These are phyloP conservation scores for Orchestia grillus DNA, from an alignment of 1,140 invertebrate species.

Conservation along the genomic window DNA sequence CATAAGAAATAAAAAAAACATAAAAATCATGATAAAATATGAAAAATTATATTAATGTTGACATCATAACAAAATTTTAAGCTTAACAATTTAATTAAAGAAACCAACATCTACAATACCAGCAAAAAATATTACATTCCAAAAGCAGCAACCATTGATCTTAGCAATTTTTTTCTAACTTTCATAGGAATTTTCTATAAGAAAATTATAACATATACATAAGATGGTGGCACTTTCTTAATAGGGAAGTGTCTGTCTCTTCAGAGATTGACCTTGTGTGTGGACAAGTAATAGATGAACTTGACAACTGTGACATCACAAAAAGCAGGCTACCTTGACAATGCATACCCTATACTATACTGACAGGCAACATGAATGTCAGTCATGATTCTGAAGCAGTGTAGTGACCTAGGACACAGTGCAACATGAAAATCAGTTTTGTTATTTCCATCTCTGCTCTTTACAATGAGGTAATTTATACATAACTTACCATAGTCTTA, in stretches of 20 bases:
- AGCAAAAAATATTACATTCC: too few species aligned
- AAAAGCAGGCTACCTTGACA: not conserved
- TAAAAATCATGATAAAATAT: too few species aligned
- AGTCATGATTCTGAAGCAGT: not conserved
- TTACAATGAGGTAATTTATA: not conserved
- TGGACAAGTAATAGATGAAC: not conserved
- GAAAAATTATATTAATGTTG: too few species aligned
- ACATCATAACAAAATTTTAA: too few species aligned
- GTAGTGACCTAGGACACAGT: not conserved
- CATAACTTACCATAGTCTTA: not conserved
- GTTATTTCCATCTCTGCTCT: not conserved
- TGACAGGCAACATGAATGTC: not conserved
- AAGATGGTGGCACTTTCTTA: too few species aligned
- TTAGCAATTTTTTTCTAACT: too few species aligned
- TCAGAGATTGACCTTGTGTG: not conserved
- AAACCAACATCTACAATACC: too few species aligned
- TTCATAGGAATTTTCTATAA: too few species aligned
- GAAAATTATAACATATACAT: too few species aligned
- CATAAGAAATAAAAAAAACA: too few species aligned
- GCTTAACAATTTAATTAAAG: too few species aligned
- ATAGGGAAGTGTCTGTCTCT: not conserved
- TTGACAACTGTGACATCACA: not conserved
- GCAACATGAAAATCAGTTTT: not conserved
- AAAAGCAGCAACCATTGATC: too few species aligned
- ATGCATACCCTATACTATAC: not conserved